Percentiles rank a stretch among this genome's conserved stretches.
These are phyloP conservation scores for Syngnathus floridae DNA, from an alignment of 2,113 vertebrate species.

Conservation along the genomic window DNA sequence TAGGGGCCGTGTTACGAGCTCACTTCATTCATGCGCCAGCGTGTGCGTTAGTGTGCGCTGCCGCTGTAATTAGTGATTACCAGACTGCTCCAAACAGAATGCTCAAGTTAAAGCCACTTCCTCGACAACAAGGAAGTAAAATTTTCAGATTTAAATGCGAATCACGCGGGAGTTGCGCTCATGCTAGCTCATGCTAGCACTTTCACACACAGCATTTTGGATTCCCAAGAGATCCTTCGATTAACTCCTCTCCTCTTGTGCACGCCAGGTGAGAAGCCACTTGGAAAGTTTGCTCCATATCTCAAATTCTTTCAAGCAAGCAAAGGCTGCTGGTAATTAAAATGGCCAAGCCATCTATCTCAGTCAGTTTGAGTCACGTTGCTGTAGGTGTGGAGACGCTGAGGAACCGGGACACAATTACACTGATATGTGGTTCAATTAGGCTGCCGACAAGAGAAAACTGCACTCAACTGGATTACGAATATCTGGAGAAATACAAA, in stretches of 20 bases:
- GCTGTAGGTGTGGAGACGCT: conserved; percentile 16
- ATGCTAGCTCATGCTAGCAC: conserved; percentile 11
- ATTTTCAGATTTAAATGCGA: conserved; percentile 58
- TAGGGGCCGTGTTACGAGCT: conserved; percentile 9
- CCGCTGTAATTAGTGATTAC: conserved; percentile 56
- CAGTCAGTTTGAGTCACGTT: conserved; percentile 17
- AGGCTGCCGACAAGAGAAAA: conserved; percentile 45
- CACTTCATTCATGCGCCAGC: conserved; percentile 40
- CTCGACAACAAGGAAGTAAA: conserved; percentile 56
- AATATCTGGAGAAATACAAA: conserved; percentile 35
- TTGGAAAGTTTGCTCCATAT: conserved; percentile 16
- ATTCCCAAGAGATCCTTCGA: conserved; percentile 31
- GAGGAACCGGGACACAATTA: conserved; percentile 44
- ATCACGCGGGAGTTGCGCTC: conserved; percentile 33
- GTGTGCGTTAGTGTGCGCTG: conserved; percentile 15
- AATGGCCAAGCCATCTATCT: conserved; percentile 44
- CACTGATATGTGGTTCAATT: conserved; percentile 61
- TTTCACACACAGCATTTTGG: background rate
- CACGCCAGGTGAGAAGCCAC: conserved; percentile 9
- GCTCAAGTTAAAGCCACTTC: conserved; percentile 55
- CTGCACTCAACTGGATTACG: conserved; percentile 22
- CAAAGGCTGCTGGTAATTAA: conserved; percentile 51
- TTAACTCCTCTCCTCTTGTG: conserved; percentile 17
- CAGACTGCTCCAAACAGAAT: conserved; percentile 52
- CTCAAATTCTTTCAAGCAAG: conserved; percentile 18